Evolutionary conservation across 1,140 invertebrate genomes (phyloP).

Genomic region (Colletes gigas): DNA sequence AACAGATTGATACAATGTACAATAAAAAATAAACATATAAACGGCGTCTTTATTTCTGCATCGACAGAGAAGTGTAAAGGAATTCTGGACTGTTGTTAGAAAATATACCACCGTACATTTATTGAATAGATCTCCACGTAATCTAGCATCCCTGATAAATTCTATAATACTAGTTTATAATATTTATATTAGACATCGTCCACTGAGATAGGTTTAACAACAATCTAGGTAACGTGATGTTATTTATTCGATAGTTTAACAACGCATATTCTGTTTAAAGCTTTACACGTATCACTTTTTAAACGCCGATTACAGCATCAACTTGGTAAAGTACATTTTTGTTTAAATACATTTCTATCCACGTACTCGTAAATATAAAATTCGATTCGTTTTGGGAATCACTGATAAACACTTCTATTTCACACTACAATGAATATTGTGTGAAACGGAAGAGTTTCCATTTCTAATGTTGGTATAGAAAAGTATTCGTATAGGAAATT

Average conservation of each 20-base stretch:
- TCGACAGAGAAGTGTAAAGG: no score
- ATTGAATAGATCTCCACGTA: constrained; percentile 27
- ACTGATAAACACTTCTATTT: background rate
- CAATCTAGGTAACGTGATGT: background rate
- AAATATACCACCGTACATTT: constrained; percentile 20
- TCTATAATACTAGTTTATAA: constrained; percentile 31
- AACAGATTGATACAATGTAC: constrained; percentile 26
- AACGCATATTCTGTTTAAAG: constrained; percentile 18
- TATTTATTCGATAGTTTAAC: constrained; percentile 11
- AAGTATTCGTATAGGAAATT: no score
- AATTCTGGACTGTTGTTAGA: background rate
- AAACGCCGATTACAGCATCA: constrained; percentile 27
- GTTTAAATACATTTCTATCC: background rate
- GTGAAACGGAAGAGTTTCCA: background rate
- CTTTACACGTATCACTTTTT: constrained; percentile 16
- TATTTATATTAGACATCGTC: background rate
- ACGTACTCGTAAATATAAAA: no score
- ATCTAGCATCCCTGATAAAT: constrained; percentile 6
- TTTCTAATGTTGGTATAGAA: background rate
- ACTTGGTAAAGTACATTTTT: constrained; percentile 10
- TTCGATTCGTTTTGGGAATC: background rate
- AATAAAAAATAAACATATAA: constrained; percentile 47
- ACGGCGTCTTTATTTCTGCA: background rate
- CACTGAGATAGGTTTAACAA: background rate
- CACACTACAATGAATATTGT: background rate